These are phyloP conservation scores for Anomalospiza imberbis DNA, from an alignment of 2,797 vertebrate species.

Conservation along the genomic window DNA sequence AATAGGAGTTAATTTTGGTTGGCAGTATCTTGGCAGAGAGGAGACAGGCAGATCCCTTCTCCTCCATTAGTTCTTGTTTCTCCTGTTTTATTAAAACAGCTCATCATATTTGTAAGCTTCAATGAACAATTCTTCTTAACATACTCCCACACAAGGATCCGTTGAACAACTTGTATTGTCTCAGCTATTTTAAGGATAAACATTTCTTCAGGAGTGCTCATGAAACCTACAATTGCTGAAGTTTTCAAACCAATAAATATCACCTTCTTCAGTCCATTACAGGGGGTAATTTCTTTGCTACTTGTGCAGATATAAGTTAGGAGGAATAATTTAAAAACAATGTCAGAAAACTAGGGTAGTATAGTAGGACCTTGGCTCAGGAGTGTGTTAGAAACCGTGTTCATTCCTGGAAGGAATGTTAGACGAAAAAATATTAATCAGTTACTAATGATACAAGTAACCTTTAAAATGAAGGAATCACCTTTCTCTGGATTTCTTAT, in stretches of 20 bases:
- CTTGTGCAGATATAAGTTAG: not conserved
- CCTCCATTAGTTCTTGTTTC: not conserved
- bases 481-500: not conserved
- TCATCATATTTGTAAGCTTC: conserved; percentile 54
- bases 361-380: not conserved
- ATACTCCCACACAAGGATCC: conserved; percentile 21
- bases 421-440: not conserved
- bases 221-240: not conserved
- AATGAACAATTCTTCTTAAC: conserved; percentile 16
- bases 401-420: not conserved
- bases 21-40: conserved; percentile 5
- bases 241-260: not conserved
- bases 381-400: not conserved
- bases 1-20: not conserved
- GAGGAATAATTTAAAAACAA: not conserved
- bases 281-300: not conserved
- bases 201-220: not conserved
- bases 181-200: conserved; percentile 8
- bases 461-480: not conserved
- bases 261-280: not conserved
- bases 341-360: not conserved
- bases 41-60: not conserved
- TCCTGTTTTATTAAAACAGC: conserved; percentile 39
- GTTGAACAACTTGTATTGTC: conserved; percentile 19
- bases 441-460: not conserved